Conservation (phyloP, 1,140 invertebrate species). For the Caenorhabditis brenneri region DNA sequence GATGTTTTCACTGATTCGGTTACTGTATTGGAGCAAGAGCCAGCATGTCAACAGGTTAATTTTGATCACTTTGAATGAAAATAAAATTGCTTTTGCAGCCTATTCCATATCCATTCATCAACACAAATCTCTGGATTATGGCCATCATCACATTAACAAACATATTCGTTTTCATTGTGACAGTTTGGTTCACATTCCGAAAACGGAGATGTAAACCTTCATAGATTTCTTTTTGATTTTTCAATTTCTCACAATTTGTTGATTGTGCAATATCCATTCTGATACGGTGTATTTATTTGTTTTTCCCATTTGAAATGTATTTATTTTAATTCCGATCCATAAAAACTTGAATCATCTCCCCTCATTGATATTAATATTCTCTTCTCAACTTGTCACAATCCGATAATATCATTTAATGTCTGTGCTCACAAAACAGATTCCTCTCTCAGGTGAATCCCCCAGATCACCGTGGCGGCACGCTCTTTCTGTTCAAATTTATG, state of each 20-base stretch:
- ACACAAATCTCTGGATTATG: slow-evolving; percentile 21
- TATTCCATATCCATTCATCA: background rate
- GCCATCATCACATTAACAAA: background rate
- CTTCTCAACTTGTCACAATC: background rate
- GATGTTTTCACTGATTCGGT: slow-evolving; percentile 46
- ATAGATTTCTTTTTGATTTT: background rate
- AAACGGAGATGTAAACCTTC: slow-evolving; percentile 15
- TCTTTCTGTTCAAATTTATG: background rate
- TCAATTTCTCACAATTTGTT: background rate
- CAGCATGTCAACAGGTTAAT: background rate
- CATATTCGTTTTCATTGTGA: slow-evolving; percentile 11
- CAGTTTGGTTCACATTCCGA: slow-evolving; percentile 21
- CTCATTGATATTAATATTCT: background rate
- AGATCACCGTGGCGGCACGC: background rate
- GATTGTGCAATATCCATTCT: slow-evolving; percentile 26
- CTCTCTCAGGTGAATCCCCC: background rate
- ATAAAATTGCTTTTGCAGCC: background rate
- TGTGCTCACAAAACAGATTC: background rate
- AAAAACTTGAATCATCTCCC: background rate
- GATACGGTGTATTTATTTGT: slow-evolving; percentile 40
- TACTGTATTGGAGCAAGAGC: slow-evolving; percentile 43
- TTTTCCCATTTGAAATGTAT: background rate
- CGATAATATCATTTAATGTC: background rate
- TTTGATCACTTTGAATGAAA: background rate
- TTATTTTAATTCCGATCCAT: background rate